Evolutionary conservation across 2,113 vertebrate species (phyloP).

Genomic region (Progne subis): DNA sequence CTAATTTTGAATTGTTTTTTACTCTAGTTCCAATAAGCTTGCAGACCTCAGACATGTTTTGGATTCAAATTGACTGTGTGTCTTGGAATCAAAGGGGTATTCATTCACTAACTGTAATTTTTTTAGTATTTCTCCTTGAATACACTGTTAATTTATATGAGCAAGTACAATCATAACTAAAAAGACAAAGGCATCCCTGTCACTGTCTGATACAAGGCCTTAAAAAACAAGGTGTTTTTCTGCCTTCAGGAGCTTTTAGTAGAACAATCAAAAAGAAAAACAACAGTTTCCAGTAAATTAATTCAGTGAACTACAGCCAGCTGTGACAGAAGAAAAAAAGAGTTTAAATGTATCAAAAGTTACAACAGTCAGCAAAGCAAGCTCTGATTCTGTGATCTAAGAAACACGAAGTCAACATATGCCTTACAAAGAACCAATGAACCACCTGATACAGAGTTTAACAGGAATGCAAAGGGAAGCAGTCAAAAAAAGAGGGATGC

Average conservation of each 20-base stretch:
- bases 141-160: background rate
- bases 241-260: background rate
- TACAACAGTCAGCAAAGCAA: background rate
- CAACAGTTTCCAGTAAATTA: background rate
- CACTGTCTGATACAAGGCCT: background rate
- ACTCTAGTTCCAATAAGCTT: background rate
- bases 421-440: background rate
- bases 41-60: background rate
- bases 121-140: background rate
- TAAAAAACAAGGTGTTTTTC: background rate
- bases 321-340: background rate
- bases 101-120: background rate
- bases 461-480: background rate
- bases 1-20: background rate
- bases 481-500: background rate
- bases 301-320: background rate
- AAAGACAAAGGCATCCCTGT: background rate
- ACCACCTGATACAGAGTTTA: background rate
- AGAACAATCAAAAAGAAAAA: background rate
- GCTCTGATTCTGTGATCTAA: background rate
- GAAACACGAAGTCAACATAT: background rate
- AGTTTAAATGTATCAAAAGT: background rate
- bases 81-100: background rate
- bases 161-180: background rate
- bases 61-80: background rate